Evolutionary conservation across 2,113 vertebrate species (phyloP).

Genomic region (Dipodomys ordii): DNA sequence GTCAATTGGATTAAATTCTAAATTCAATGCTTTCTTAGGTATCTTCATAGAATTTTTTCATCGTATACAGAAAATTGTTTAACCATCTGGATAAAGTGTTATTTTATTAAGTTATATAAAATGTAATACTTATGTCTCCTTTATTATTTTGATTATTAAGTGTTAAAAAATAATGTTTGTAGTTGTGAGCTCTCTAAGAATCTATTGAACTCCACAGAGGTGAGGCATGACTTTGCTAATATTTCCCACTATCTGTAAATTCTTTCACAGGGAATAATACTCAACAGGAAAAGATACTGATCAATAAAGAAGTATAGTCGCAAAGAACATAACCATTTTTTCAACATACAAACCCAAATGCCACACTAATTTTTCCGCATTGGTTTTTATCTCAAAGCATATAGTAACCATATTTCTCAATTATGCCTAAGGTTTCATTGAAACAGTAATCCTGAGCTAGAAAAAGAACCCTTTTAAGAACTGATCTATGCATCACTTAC

Average conservation of each 20-base stretch:
- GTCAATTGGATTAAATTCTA: no score
- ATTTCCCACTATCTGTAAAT: background rate
- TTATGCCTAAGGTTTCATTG: constrained; percentile 3
- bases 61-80: no score
- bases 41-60: no score
- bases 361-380: constrained; percentile 22
- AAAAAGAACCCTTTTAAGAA: constrained; percentile 1
- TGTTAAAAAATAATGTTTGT: no score
- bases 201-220: background rate
- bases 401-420: constrained; percentile 51
- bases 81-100: background rate
- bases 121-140: background rate
- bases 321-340: constrained; percentile 22
- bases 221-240: background rate
- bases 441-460: constrained; percentile 20
- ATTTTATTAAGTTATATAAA: background rate
- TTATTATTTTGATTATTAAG: background rate
- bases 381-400: constrained; percentile 51
- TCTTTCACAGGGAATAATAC: background rate
- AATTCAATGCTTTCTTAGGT: no score
- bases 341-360: constrained; percentile 45
- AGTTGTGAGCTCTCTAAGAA: background rate
- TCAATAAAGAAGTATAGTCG: background rate
- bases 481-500: constrained; percentile 53
- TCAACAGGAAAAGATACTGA: background rate